Evolutionary conservation across 2,888 invertebrate genomes (phyloP).

Genomic region (Leptopilina syphax): DNA sequence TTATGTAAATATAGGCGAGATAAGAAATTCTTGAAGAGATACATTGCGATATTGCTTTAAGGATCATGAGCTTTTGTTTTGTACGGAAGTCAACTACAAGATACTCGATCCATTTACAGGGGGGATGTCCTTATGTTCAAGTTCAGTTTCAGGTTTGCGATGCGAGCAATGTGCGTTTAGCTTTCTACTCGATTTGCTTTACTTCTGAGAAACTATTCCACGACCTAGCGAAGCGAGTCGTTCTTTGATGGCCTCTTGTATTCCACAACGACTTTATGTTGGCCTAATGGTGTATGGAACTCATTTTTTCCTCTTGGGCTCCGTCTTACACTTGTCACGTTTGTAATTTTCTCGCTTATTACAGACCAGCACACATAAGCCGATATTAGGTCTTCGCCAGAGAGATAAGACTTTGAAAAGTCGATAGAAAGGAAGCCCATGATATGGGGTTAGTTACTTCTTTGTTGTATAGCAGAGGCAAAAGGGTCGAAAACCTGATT

Average conservation of each 20-base stretch:
- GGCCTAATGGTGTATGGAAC: slow-evolving; percentile 10
- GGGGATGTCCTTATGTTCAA: slow-evolving; percentile 28
- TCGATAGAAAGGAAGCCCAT: slow-evolving; percentile 29
- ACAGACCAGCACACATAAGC: slow-evolving; percentile 4
- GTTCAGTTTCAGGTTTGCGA: slow-evolving; percentile 30
- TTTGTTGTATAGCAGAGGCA: not conserved
- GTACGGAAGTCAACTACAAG: slow-evolving; percentile 30
- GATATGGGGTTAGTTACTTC: slow-evolving; percentile 21
- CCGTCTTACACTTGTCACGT: slow-evolving; percentile 31
- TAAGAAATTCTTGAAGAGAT: slow-evolving; percentile 22
- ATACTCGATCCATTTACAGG: slow-evolving; percentile 36
- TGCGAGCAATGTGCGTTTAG: slow-evolving; percentile 24
- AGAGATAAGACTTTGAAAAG: slow-evolving; percentile 23
- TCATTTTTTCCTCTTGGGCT: slow-evolving; percentile 24
- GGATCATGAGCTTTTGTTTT: slow-evolving; percentile 36
- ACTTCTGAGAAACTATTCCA: slow-evolving; percentile 38
- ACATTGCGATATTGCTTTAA: slow-evolving; percentile 7
- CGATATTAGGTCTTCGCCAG: slow-evolving; percentile 27
- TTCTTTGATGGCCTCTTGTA: slow-evolving; percentile 27
- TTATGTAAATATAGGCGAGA: slow-evolving; percentile 12
- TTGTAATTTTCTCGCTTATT: slow-evolving; percentile 41
- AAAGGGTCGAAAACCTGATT: slow-evolving; percentile 22
- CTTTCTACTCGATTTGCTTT: slow-evolving; percentile 34
- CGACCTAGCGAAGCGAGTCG: slow-evolving; percentile 24
- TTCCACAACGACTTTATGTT: slow-evolving; percentile 11